These are phyloP conservation scores for Distichodus sexfasciatus DNA, from an alignment of 2,797 vertebrate species.

Conservation along the genomic window DNA sequence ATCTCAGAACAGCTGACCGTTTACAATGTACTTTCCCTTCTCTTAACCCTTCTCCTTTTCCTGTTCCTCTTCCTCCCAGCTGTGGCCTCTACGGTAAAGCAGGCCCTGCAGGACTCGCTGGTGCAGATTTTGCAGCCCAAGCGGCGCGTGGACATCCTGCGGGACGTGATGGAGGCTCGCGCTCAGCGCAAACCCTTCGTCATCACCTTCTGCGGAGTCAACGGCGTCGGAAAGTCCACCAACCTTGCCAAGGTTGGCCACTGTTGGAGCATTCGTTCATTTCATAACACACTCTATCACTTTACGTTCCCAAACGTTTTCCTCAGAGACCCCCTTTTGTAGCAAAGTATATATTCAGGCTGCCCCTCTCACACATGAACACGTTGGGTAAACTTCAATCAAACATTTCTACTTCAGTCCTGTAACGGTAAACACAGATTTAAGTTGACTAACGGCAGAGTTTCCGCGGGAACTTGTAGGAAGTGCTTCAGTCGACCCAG, in stretches of 20 bases:
- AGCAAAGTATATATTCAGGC: too few relatives aligned
- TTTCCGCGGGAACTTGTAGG: too few relatives aligned
- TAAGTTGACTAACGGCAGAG: too few relatives aligned
- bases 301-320: too few relatives aligned
- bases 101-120: constrained; percentile 92
- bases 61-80: constrained; percentile 60
- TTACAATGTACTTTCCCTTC: not conserved
- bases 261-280: not conserved
- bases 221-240: constrained; percentile 96
- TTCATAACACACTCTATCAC: too few relatives aligned
- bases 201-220: constrained; percentile 95
- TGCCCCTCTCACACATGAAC: too few relatives aligned
- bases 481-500: too few relatives aligned
- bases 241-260: constrained; percentile 98
- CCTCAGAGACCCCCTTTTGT: too few relatives aligned
- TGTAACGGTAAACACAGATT: too few relatives aligned
- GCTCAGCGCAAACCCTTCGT: constrained; percentile 86
- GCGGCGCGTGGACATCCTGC: constrained; percentile 89
- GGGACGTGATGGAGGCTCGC: constrained; percentile 93
- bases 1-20: too few relatives aligned
- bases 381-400: too few relatives aligned
- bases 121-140: constrained; percentile 98
- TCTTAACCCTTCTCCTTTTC: not conserved
- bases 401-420: too few relatives aligned
- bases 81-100: constrained; percentile 95